Conservation (phyloP, 2,888 invertebrate genomes). For the Aleiodes alternator region DNA sequence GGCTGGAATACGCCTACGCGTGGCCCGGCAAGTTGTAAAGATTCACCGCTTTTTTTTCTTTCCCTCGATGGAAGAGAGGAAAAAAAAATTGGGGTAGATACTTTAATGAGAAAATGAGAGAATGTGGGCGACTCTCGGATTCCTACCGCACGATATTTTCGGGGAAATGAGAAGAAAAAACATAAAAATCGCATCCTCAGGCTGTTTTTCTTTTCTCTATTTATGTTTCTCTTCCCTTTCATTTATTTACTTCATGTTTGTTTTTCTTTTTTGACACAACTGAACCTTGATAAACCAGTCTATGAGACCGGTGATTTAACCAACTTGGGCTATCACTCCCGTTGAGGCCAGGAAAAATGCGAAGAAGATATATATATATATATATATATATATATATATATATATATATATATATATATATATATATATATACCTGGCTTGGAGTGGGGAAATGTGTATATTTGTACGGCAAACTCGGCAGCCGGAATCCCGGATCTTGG, state of each 20-base stretch:
- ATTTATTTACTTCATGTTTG: slow-evolving; percentile 3
- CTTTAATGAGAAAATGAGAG: slow-evolving; percentile 1
- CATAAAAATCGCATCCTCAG: not conserved
- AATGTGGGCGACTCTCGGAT: not conserved
- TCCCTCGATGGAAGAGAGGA: not conserved
- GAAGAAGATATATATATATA: slow-evolving; percentile 7
- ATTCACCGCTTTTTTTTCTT: too few relatives aligned
- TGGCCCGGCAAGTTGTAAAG: not conserved
- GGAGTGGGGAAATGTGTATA: not conserved
- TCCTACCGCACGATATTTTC: not conserved
- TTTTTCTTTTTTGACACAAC: slow-evolving; percentile 6
- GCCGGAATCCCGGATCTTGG: slow-evolving; percentile 55
- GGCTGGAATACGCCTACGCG: not conserved
- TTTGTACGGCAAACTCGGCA: slow-evolving; percentile 3
- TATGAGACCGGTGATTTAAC: slow-evolving; percentile 46
- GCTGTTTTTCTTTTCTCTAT: not conserved
- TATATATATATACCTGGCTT: not conserved
- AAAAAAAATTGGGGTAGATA: not conserved
- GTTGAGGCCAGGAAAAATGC: slow-evolving; percentile 39
- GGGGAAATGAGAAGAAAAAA: not conserved
- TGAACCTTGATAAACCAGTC: slow-evolving; percentile 62
- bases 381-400: not conserved
- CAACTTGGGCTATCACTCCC: slow-evolving; percentile 54
- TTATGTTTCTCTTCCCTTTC: not conserved
- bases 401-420: slow-evolving; percentile 23